These are phyloP conservation scores for Nymphalis polychloros DNA, from an alignment of 2,888 invertebrate species.

Conservation along the genomic window DNA sequence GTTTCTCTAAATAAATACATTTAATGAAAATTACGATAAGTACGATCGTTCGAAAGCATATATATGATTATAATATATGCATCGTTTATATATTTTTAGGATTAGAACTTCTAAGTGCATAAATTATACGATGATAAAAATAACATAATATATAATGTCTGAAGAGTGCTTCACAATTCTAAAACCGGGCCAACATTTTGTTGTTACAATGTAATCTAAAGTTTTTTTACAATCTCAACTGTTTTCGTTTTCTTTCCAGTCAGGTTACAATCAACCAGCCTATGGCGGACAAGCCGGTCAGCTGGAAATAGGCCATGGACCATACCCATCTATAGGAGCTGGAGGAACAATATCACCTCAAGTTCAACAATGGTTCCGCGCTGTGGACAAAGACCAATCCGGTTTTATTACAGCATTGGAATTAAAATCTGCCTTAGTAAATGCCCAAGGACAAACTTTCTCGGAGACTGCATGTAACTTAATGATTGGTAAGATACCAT, in stretches of 20 bases:
- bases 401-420: conserved; percentile 90
- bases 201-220: too few species aligned
- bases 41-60: too few species aligned
- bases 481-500: conserved; percentile 86
- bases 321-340: conserved; percentile 75
- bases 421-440: conserved; percentile 90
- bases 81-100: too few species aligned
- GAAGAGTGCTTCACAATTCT: too few species aligned
- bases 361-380: conserved; percentile 90
- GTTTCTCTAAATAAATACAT: too few species aligned
- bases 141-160: too few species aligned
- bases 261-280: conserved; percentile 43
- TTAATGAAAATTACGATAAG: too few species aligned
- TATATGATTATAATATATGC: too few species aligned
- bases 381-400: conserved; percentile 91
- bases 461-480: conserved; percentile 91
- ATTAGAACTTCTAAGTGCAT: too few species aligned
- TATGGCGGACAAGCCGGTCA: conserved; percentile 47
- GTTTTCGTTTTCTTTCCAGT: conserved; percentile 31
- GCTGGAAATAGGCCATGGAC: conserved; percentile 75
- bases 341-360: conserved; percentile 84
- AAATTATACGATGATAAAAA: too few species aligned
- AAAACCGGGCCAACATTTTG: too few species aligned
- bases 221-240: too few species aligned
- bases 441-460: conserved; percentile 91